Evolutionary conservation across 2,113 vertebrate genomes (phyloP).

Genomic region (Antechinus flavipes): DNA sequence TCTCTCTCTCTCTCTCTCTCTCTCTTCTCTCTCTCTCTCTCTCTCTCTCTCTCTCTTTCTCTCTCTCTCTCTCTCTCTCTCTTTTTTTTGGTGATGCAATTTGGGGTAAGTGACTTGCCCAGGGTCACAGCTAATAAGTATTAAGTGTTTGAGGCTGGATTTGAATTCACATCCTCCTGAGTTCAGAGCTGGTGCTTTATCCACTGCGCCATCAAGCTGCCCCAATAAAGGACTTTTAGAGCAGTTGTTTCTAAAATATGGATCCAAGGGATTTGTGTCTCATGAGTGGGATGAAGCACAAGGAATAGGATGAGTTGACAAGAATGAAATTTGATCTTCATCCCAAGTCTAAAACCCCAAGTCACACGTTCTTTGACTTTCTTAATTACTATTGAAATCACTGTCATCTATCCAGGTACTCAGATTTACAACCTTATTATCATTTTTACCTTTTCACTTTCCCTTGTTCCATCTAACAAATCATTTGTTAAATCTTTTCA

Average conservation of each 20-base stretch:
- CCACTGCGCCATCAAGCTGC: no score
- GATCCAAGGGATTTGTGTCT: background rate
- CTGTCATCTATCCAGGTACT: background rate
- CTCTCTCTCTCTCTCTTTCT: no score
- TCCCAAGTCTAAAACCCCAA: background rate
- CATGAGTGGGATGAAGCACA: background rate
- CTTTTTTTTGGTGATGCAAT: no score
- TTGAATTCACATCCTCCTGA: no score
- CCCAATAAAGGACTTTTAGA: background rate
- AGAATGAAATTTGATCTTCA: background rate
- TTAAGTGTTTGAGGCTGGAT: no score
- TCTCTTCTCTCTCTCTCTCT: no score
- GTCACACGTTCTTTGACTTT: background rate
- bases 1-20: no score
- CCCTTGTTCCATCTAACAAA: slow-evolving; percentile 15
- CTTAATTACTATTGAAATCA: background rate
- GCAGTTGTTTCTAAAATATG: background rate
- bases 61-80: no score
- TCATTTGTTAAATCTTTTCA: slow-evolving; percentile 14
- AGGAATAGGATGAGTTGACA: background rate
- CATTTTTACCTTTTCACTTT: background rate
- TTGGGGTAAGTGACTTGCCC: no score
- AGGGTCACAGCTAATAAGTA: no score
- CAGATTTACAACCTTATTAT: background rate
- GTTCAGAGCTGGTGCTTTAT: no score